Evolutionary conservation across 2,797 vertebrate species (phyloP).

Genomic region (Leptodactylus fallax): DNA sequence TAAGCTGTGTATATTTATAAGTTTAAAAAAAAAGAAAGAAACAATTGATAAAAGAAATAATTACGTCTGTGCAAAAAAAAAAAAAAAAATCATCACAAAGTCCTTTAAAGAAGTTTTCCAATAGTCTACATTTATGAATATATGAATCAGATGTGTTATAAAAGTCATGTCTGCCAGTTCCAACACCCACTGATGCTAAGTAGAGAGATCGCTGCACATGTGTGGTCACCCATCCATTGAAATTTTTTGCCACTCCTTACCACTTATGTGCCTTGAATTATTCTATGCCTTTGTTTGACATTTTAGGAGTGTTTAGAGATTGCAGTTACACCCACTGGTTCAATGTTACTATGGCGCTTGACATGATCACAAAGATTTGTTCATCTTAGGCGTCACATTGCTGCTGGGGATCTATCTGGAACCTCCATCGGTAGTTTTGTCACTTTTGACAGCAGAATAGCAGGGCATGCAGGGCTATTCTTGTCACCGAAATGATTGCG

Average conservation of each 20-base stretch:
- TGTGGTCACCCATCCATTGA: not conserved
- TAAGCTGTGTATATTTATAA: constrained; percentile 27
- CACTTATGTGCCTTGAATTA: not conserved
- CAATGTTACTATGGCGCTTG: not conserved
- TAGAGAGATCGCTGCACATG: not conserved
- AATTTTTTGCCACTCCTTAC: too few relatives aligned
- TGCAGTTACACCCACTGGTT: not conserved
- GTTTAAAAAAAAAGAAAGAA: not conserved
- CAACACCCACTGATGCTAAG: not conserved
- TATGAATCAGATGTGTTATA: not conserved
- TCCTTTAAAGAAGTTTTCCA: not conserved
- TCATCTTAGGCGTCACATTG: too few relatives aligned
- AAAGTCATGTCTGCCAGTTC: not conserved
- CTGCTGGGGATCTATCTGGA: not conserved
- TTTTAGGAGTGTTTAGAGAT: not conserved
- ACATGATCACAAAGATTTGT: too few relatives aligned
- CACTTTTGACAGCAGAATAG: too few relatives aligned
- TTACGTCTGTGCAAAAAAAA: not conserved
- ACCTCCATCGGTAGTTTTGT: not conserved
- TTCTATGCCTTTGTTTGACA: not conserved
- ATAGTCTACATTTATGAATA: not conserved
- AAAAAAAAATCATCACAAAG: not conserved
- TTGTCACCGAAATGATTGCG: too few relatives aligned
- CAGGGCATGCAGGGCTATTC: too few relatives aligned
- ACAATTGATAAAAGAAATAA: constrained; percentile 13